Evolutionary conservation across 2,113 vertebrate species (phyloP), one percentile per base, ranked within the genome.

Genomic region (Dendrocopos noguchii): DNA sequence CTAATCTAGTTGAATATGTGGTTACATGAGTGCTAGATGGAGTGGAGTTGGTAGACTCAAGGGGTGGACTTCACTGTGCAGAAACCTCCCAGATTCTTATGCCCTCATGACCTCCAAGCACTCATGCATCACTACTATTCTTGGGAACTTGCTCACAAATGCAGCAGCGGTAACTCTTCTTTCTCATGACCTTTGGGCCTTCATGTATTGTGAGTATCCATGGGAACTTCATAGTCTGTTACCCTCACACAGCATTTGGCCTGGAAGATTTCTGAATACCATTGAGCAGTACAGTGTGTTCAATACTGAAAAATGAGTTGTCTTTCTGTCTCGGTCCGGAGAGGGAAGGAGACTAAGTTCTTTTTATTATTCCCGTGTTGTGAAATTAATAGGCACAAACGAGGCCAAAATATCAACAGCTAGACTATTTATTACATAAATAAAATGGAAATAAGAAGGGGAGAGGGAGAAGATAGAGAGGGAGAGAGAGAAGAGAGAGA

Each of bases 181-280:
- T 96, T 96, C 96, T 95, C 95, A 86, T 91, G 94, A 95, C 85
- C 91, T 94, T 75, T 86, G 85, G 84, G 85, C 80, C 93, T 91
- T 96, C 95, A 96, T 79, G 93, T 76, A 0, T 91, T 94, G 19
- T 83, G 84, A 83, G 64, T 77, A 85, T 87, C 87, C 87, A 91
- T 95, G 95, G 95, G 85, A 96, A 94, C 70, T 72, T 91, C 57
- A 34, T 55, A 66, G 57, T 15, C 34, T 90, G 76, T 71, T 91
- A 78, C 79, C 80, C 50, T 90, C 73, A 81, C 53, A 78, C 42
- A 85, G 8, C 21, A 15, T 72, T 93, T 75, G 79, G 73, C n/a
- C 68, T 68, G 66, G 72, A 83, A 88, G 72, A 21, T 80, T 85
- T 75, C 50, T 39, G 47, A 65, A 44, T 78, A 75, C 61, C 52